phyloP scores from a whole-genome alignment of 2,888 invertebrate genomes.

The Seira ritae region DNA sequence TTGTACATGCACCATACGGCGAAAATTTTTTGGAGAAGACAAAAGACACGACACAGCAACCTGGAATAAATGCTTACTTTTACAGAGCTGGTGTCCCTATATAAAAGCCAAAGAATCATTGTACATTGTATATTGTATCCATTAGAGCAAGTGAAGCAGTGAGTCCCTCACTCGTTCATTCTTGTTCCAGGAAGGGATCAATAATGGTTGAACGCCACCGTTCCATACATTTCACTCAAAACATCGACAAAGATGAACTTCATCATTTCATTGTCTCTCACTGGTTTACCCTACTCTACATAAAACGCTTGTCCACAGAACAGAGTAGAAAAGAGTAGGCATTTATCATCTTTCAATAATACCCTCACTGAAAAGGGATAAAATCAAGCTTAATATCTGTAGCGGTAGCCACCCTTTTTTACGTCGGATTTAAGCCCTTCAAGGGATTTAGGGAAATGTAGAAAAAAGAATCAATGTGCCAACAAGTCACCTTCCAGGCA shows the following conservation, averaged over 20 bases:
- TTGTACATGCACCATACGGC: slow-evolving; percentile 27
- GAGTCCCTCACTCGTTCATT: not conserved
- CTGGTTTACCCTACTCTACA: not conserved
- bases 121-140: too few species aligned
- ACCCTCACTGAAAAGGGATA: slow-evolving; percentile 35
- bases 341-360: slow-evolving; percentile 54
- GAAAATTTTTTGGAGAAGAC: slow-evolving; percentile 7
- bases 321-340: not conserved
- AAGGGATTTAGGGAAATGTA: slow-evolving; percentile 56
- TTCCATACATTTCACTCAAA: not conserved
- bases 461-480: slow-evolving; percentile 25
- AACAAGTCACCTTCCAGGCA: slow-evolving; percentile 28
- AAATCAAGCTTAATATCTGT: not conserved
- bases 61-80: not conserved
- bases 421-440: slow-evolving; percentile 47
- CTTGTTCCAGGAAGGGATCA: slow-evolving; percentile 7
- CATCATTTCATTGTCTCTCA: not conserved
- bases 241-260: not conserved
- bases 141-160: too few species aligned
- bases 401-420: slow-evolving; percentile 23
- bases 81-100: too few species aligned
- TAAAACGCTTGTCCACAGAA: slow-evolving; percentile 5
- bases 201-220: not conserved
- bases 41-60: slow-evolving; percentile 26
- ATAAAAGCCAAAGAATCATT: too few species aligned